Percentiles rank a stretch among this genome's conserved stretches.
These are phyloP conservation scores for Tipula confusa DNA, from an alignment of 2,888 invertebrate genomes.

Conservation along the genomic window DNA sequence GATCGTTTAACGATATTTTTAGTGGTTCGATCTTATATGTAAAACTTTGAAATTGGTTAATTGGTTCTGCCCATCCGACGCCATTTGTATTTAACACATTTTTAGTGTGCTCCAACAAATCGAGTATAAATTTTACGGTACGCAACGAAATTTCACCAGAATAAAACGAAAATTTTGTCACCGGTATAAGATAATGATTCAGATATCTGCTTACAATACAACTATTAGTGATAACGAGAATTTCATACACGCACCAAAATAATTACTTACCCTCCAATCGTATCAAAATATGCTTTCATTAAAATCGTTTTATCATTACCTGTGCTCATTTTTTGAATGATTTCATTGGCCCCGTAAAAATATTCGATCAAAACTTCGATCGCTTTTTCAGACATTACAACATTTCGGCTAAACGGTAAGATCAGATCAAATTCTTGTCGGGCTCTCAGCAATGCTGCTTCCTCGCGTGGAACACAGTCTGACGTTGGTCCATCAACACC, in stretches of 20 bases:
- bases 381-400: conserved; percentile 41
- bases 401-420: conserved; percentile 29
- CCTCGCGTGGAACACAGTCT: conserved; percentile 45
- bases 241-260: neutral
- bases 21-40: conserved; percentile 40
- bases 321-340: conserved; percentile 40
- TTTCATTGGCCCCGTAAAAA: conserved; percentile 43
- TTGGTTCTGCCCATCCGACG: conserved; percentile 44
- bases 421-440: conserved; percentile 46
- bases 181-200: conserved; percentile 43
- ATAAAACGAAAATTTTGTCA: conserved; percentile 46
- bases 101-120: conserved; percentile 42
- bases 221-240: neutral
- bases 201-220: no score
- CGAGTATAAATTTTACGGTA: conserved; percentile 40
- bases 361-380: conserved; percentile 44
- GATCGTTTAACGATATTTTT: conserved; percentile 34
- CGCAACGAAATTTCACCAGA: conserved; percentile 42
- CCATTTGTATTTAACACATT: conserved; percentile 46
- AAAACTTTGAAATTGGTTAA: conserved; percentile 39
- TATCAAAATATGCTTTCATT: conserved; percentile 45
- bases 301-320: conserved; percentile 37
- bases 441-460: conserved; percentile 43
- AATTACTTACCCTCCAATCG: conserved; percentile 43
- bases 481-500: conserved; percentile 38